Evolutionary conservation across 2,888 invertebrate genomes (phyloP).

Genomic region (Odontocerum albicorne): DNA sequence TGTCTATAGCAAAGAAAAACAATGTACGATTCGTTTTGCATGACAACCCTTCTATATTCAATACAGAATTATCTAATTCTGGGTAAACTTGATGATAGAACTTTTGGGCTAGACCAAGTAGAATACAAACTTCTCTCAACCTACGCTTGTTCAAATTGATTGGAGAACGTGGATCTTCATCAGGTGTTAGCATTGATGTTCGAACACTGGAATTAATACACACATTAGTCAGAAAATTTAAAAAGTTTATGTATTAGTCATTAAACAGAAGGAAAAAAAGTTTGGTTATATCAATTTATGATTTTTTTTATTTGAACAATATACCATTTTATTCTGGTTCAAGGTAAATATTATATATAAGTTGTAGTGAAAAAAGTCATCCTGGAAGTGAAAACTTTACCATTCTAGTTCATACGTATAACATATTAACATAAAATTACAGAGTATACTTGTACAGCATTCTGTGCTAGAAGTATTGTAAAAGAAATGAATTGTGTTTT

Average conservation of each 20-base stretch:
- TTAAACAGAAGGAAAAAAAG: no score
- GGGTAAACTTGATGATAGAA: constrained; percentile 47
- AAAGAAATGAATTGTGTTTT: no score
- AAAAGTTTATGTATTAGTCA: no score
- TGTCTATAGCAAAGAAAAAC: constrained; percentile 72
- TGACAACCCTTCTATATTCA: constrained; percentile 50
- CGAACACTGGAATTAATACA: constrained; percentile 48
- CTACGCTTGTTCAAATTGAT: constrained; percentile 52
- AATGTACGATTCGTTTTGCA: constrained; percentile 62
- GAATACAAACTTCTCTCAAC: constrained; percentile 48
- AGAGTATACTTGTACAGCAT: no score
- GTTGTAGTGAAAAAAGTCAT: no score
- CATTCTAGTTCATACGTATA: no score
- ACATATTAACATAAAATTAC: no score
- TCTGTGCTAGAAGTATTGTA: no score
- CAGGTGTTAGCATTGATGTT: constrained; percentile 52
- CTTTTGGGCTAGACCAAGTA: constrained; percentile 49
- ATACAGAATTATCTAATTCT: constrained; percentile 42
- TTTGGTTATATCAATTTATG: neutral
- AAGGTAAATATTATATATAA: no score
- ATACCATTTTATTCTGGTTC: no score
- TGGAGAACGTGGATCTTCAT: constrained; percentile 58
- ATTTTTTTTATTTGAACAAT: neutral
- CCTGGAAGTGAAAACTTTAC: no score
- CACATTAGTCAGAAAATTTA: no score